Evolutionary conservation across 2,888 invertebrate genomes (phyloP), one percentile per base, ranked within the genome.

Genomic region (Caradrina kadenii): DNA sequence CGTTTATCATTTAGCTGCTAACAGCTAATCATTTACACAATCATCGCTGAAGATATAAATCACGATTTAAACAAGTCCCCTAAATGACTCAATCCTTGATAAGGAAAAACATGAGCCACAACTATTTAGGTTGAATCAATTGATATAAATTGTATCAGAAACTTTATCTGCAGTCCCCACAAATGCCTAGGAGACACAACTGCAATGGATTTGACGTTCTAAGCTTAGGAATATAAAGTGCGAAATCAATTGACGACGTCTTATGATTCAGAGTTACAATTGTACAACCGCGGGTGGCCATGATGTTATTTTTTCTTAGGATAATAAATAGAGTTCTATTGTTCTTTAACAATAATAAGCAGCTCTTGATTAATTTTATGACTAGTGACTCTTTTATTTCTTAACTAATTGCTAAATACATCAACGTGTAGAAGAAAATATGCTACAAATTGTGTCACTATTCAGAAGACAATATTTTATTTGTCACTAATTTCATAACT

Each of bases 81-180:
- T 13, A 39, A 22, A 55, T 54, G 11, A 58, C 26, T 50, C 45
- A 52, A 65, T 70, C 19, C 8, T n/a, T 54, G 80, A 77, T 78
- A 70, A 63, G 17, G 19, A 50, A 56, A 15, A 11, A 56, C 19
- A 54, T 65, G 63, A 52, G 50, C 7, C 49, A 19, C 7, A 52
- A 22, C 1, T 77, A 74, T 73, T 62, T 60, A n/a, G 69, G 63
- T 63, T 56, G 52, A 56, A 70, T 66, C 68, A 61, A 76, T 79
- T 80, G 56, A 42, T 68, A 63, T 58, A 31, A 77, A 54, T 73
- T 69, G 31, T 56, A 54, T 56, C 52, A 39, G 48, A 48, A 19
- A 49, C 13, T 42, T 55, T 49, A 58, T 74, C 17, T 19, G n/a
- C 39, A 39, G 22, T 52, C 52, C 60, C 53, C n/a, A 60, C 11